Base-by-base conservation (phyloP, 2,113 vertebrate species). In the Centropus bengalensis region DNA sequence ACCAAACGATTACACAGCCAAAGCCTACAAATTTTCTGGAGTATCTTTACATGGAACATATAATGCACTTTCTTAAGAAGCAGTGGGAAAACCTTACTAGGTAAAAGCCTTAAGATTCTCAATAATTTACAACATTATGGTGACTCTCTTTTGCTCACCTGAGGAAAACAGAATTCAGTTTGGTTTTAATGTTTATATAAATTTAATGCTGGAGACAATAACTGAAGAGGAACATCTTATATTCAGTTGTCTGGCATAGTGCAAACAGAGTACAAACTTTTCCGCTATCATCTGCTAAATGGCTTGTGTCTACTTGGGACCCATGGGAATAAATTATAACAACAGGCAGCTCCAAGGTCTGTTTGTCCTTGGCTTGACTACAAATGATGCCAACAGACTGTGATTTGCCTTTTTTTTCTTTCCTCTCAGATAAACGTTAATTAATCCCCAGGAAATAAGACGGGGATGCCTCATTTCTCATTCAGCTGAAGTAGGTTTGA, bases 361-460 rank as follows among this genome's bases (percentile, higher is more conserved):
- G 2, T 78, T 92, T 94, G 92, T 92, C 80, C 90, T 96, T 93
- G 82, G 73, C 88, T 77, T 4, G 0, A 62, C 63, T 77, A 56
- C 51, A 69, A 80, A 88, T 36, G 58, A 66, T 45, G 28, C 28
- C 71, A 95, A 54, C 22, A 47, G 40, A 24, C 20, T 59, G 28
- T 67, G 58, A 94, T 80, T 38, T 83, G 68, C 36, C 36, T 36
- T 33, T 55, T 44, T 55, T 71, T 88, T 42, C 73, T n/a, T 24
- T 20, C 22, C 68, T 83, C 42, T 67, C 6, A 6, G 64, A 64
- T 44, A 69, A 90, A 83, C 23, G 70, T 49, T 6, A 86, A 77
- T 36, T 70, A 82, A 80, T 95, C 42, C 28, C 21, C 45, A 76
- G 55, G 59, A 89, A 88, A 86, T 1, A 62, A 42, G 47, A 82